Evolutionary conservation across 2,888 invertebrate species (phyloP).

Genomic region (Helobdella robusta): DNA sequence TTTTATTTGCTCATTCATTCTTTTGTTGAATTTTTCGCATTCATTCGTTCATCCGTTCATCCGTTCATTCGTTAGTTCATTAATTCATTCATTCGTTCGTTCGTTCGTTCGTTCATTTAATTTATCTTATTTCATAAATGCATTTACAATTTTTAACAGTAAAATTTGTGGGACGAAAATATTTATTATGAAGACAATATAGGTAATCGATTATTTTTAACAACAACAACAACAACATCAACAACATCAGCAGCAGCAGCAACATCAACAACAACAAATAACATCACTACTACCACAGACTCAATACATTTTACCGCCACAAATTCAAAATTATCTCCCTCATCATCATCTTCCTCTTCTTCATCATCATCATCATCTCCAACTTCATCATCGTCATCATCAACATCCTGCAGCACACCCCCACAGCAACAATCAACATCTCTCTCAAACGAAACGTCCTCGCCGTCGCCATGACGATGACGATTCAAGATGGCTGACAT

Average conservation of each 20-base stretch:
- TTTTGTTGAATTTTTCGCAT: too few species aligned
- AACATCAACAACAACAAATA: neutral
- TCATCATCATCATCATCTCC: neutral
- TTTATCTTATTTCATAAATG: too few species aligned
- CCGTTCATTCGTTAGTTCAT: too few species aligned
- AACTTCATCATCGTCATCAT: neutral
- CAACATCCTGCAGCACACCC: neutral
- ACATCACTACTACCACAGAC: neutral
- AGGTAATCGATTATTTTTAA: too few species aligned
- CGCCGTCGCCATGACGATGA: neutral
- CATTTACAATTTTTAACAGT: too few species aligned
- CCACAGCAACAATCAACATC: neutral
- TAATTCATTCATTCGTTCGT: too few species aligned
- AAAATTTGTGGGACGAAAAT: too few species aligned
- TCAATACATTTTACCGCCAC: neutral
- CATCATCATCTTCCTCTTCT: neutral
- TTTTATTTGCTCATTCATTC: too few species aligned
- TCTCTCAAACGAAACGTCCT: neutral
- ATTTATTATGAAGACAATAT: too few species aligned
- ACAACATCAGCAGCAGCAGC: neutral
- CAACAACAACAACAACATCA: neutral
- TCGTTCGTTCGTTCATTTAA: too few species aligned
- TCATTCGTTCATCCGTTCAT: too few species aligned
- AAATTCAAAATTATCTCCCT: neutral
- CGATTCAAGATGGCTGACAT: constrained; percentile 19